phyloP scores from a whole-genome alignment of 92 coral and sea anemone genomes.

The Epizoanthus fatuus region DNA sequence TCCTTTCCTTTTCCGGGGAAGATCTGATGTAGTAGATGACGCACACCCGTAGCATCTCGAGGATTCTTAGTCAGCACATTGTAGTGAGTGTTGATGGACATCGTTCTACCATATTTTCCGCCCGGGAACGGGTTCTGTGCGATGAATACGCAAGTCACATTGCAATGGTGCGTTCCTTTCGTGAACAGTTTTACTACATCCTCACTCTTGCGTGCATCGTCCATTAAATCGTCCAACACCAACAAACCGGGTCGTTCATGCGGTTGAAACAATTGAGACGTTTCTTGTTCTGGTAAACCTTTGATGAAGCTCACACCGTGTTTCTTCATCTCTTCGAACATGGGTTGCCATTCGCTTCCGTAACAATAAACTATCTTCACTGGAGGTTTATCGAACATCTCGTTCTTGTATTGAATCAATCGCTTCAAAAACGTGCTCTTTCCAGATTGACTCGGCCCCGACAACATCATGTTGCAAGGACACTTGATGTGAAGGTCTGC shows the following conservation, averaged over 20 bases:
- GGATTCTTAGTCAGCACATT: background rate
- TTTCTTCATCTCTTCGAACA: background rate
- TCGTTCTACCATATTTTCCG: background rate
- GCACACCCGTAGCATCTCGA: too few relatives aligned
- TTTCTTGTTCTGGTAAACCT: background rate
- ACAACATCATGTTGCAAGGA: background rate
- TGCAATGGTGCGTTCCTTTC: background rate
- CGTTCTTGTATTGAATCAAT: background rate
- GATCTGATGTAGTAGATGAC: background rate
- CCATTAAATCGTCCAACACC: slow-evolving; percentile 4
- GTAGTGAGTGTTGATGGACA: background rate
- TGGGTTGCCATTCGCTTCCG: background rate
- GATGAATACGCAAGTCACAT: background rate
- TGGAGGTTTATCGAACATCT: background rate
- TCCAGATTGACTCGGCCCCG: slow-evolving; percentile 1
- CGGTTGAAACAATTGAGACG: background rate
- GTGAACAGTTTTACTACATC: background rate
- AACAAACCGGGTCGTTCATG: background rate
- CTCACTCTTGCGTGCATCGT: background rate
- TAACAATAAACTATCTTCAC: background rate
- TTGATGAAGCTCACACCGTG: too few relatives aligned
- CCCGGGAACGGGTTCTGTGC: background rate
- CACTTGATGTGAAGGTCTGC: background rate
- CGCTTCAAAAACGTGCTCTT: background rate
- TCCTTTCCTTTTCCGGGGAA: background rate